These are phyloP conservation scores for Microctenopoma lineatum DNA, from an alignment of 2,797 vertebrate genomes.

Conservation along the genomic window DNA sequence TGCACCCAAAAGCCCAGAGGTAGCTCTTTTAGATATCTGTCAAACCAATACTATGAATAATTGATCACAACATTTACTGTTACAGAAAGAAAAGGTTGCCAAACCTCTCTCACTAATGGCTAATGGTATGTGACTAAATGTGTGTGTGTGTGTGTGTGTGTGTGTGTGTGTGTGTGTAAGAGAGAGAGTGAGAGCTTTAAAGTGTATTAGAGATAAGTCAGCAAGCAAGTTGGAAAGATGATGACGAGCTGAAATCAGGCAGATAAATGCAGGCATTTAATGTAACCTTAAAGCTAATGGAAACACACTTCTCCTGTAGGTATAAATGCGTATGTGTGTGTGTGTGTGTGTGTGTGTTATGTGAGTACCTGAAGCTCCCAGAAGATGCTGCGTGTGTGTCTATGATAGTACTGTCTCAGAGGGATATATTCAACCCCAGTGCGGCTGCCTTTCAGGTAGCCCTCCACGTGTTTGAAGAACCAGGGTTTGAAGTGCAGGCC, in stretches of 20 bases:
- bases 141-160: conserved; percentile 34
- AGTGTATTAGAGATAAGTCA: conserved; percentile 45
- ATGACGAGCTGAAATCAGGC: conserved; percentile 39
- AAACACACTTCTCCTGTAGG: not conserved
- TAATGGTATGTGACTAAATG: conserved; percentile 56
- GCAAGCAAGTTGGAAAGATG: conserved; percentile 31
- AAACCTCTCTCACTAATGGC: conserved; percentile 77
- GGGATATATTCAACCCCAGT: conserved; percentile 92
- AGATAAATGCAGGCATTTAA: conserved; percentile 21
- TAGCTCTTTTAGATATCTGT: conserved; percentile 25
- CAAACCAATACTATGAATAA: conserved; percentile 74
- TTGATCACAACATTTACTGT: conserved; percentile 77
- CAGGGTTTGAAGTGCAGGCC: conserved; percentile 95
- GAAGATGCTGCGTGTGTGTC: conserved; percentile 98
- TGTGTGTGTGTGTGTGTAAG: conserved; percentile 40
- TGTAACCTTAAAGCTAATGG: conserved; percentile 20
- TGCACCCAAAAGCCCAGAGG: conserved; percentile 31
- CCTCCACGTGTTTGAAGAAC: conserved; percentile 97
- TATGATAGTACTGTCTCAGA: conserved; percentile 95
- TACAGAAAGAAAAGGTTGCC: conserved; percentile 64
- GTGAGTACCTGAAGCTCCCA: conserved; percentile 94
- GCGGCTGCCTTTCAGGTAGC: conserved; percentile 84
- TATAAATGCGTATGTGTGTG: conserved; percentile 29
- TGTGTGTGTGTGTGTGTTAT: conserved; percentile 30
- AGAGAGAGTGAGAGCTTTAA: conserved; percentile 24